Base-by-base conservation (phyloP, 2,888 invertebrate genomes). In the Archips xylosteana region DNA sequence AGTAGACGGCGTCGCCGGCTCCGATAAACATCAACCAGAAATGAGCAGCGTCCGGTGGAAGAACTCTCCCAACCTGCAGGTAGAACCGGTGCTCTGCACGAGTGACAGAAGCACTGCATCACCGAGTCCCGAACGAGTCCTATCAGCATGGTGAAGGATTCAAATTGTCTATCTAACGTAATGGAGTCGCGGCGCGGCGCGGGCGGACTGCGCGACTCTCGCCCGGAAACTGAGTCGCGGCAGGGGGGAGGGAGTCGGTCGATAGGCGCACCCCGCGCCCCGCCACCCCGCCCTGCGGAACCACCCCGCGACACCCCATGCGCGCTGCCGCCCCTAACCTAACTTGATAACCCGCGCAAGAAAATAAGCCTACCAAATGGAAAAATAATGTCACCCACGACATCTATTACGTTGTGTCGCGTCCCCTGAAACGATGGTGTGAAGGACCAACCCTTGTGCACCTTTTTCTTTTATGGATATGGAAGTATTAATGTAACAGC, bases 31-130 rank as follows among this genome's bases (percentile, higher is more conserved):
- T 80, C 75, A 76, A 32, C 57, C 73, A 70, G 23, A 54, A 57
- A 75, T 75, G 78, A 75, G 67, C 57, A 71, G 79, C 76, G 76
- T 78, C 81, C 79, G 76, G 62, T 49, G 75, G 72, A 66, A 75
- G 76, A 72, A 75, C 76, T 77, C 69, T 81, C 90, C 96, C 96
- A 96, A 97, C 97, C 96, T 95, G 96, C 95, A 88, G 97, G 96
- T 87, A 97, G 91, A 83, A 96, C 95, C 81, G 98, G 97, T 85
- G 97, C 97, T 90, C 97, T 97, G 96, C 98, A 98, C 93, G 97
- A 97, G 95, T 98, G 97, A 95, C 98, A 98, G 96, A 98, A 98
- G 95, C 98, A 98, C 96, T 97, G 97, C 96, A 98, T 96, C 92
- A 98, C 97, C 91, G 98, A 98, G 94, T 98, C 97, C 94, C 97